Conservation (phyloP, 2,113 vertebrate species). For the Calonectris borealis region DNA sequence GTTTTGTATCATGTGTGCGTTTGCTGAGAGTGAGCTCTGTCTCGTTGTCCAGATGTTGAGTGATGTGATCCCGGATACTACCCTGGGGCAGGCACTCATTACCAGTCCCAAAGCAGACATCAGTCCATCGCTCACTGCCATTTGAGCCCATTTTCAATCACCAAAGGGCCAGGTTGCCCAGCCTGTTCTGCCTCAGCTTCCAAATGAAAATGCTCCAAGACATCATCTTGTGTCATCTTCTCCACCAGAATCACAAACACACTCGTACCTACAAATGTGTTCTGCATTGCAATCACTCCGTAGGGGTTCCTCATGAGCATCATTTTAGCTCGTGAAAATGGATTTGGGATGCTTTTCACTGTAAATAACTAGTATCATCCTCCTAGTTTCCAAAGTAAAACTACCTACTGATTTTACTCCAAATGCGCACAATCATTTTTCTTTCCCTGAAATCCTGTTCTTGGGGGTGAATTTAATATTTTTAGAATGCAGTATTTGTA, state of each 20-base stretch:
- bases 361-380: not conserved
- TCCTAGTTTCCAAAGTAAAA: not conserved
- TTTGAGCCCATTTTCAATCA: not conserved
- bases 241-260: not conserved
- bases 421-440: not conserved
- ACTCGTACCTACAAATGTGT: not conserved
- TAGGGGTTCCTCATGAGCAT: not conserved
- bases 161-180: not conserved
- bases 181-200: not conserved
- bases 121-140: rapidly evolving
- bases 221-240: not conserved
- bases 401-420: not conserved
- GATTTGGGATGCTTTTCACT: not conserved
- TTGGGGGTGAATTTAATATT: not conserved
- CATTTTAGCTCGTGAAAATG: not conserved
- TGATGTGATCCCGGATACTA: not conserved
- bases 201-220: not conserved
- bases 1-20: not conserved
- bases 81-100: not conserved
- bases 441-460: not conserved
- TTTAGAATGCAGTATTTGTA: not conserved
- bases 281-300: not conserved
- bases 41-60: not conserved
- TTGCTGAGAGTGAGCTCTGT: not conserved
- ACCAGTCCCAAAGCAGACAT: not conserved